phyloP scores from a whole-genome alignment of 2,113 vertebrate genomes.

The Pelodiscus sinensis region DNA sequence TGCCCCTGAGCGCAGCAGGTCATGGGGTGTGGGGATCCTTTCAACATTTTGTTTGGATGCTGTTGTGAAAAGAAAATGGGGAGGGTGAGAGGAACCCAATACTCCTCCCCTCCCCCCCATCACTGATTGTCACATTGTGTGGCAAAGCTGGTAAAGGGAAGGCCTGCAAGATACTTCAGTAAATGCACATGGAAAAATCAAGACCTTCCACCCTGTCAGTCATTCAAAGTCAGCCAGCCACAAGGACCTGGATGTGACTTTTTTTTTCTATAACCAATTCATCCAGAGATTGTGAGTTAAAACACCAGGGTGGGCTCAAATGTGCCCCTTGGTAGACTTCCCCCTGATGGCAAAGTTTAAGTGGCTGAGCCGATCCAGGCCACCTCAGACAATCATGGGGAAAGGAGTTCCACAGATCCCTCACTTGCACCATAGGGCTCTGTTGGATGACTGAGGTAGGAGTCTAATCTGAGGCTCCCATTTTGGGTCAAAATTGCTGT shows the following conservation, averaged over 20 bases:
- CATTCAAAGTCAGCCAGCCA: too few relatives aligned
- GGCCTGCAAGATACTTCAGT: background rate
- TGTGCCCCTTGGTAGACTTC: background rate
- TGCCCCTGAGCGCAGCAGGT: background rate
- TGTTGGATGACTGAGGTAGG: background rate
- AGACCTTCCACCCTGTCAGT: background rate
- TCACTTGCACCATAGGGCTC: background rate
- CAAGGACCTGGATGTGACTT: background rate
- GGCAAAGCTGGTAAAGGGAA: background rate
- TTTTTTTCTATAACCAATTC: background rate
- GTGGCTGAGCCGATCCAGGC: background rate
- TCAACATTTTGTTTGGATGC: fast-evolving
- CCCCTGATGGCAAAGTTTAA: background rate
- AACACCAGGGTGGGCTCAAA: background rate
- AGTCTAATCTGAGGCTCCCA: background rate
- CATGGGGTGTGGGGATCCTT: background rate
- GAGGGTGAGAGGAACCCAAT: background rate
- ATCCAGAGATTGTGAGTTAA: background rate
- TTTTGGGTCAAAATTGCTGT: background rate
- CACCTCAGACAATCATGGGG: background rate
- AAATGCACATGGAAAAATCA: background rate
- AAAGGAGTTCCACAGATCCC: background rate
- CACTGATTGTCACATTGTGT: background rate
- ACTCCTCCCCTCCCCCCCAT: background rate
- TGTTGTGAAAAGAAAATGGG: background rate